phyloP scores from a whole-genome alignment of 2,888 invertebrate genomes.

The Anthophora plumipes region DNA sequence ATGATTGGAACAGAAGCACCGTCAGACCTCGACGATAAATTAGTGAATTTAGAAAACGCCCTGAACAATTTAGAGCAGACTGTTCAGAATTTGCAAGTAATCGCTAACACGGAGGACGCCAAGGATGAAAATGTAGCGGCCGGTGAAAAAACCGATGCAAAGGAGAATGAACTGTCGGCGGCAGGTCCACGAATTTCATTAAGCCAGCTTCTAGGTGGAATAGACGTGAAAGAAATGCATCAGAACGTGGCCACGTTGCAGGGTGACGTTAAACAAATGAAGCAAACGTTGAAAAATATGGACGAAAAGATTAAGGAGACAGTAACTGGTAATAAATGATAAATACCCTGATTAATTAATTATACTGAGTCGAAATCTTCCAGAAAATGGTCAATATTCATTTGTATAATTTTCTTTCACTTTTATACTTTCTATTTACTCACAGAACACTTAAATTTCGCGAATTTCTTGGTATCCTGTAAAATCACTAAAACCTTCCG shows the following conservation, averaged over 20 bases:
- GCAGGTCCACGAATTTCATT: slow-evolving; percentile 33
- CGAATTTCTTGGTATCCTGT: no score
- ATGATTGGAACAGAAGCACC: slow-evolving; percentile 74
- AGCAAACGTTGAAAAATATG: slow-evolving; percentile 58
- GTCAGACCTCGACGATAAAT: slow-evolving; percentile 83
- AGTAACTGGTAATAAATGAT: slow-evolving; percentile 19
- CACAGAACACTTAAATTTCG: no score
- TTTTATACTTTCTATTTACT: neutral
- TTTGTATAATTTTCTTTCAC: neutral
- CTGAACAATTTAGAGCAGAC: slow-evolving; percentile 46
- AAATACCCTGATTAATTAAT: neutral
- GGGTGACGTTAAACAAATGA: slow-evolving; percentile 60
- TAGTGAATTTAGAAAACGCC: slow-evolving; percentile 66
- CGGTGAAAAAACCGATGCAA: neutral
- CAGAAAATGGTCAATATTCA: neutral
- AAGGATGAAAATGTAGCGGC: neutral
- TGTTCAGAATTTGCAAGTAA: slow-evolving; percentile 50
- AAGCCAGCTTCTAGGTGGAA: slow-evolving; percentile 47
- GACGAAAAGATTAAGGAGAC: slow-evolving; percentile 41
- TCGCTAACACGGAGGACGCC: slow-evolving; percentile 9
- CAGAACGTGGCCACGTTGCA: slow-evolving; percentile 60
- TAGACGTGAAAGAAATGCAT: slow-evolving; percentile 66
- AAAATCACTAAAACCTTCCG: no score
- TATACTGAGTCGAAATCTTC: no score
- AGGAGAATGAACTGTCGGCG: neutral